Evolutionary conservation across 2,797 vertebrate genomes (phyloP), one percentile per base, ranked within the genome.

Genomic region (Cottoperca gobio): DNA sequence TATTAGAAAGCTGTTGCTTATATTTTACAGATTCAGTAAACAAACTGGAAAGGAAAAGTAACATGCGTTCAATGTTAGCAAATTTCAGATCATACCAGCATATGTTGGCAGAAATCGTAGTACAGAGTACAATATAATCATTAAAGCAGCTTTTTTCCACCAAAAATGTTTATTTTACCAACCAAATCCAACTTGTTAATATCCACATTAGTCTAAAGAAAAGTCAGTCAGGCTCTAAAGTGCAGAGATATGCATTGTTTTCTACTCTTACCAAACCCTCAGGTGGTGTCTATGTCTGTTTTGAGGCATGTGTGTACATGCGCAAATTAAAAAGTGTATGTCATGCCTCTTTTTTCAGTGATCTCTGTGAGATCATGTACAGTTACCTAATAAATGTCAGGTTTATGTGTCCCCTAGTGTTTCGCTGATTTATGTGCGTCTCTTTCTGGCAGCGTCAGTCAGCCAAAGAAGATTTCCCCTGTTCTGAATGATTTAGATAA

Each of bases 401-500:
- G 16, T 76, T 73, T 68, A 21, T 33, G 49, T 58, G 39, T 71
- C 70, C 21, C 39, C 69, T n/a, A 35, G 68, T 80, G 69, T 74
- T 77, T 77, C 11, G 0, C 76, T 83, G 57, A 85, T 88, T 67
- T 71, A 77, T 72, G 54, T 28, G 19, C 5, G 58, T 70, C 45
- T 84, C 68, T 68, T 54, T 59, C 72, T 73, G 67, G 66, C 53
- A 67, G 58, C 17, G 16, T 58, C 59, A 74, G 43, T 75, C 73
- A 67, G 61, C 19, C 13, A 26, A 8, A 50, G 60, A 69, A 70
- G 45, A 76, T 55, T 81, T 81, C 23, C 62, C 39, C 61, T 31
- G 26, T 72, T 79, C 65, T 79, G 71, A 81, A 74, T 82, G 78
- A 87, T 90, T 91, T 86, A 79, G 79, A 78, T 78, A 33, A 64